Evolutionary conservation across 2,888 invertebrate genomes (phyloP).

Genomic region (Phymatocera aterrima): DNA sequence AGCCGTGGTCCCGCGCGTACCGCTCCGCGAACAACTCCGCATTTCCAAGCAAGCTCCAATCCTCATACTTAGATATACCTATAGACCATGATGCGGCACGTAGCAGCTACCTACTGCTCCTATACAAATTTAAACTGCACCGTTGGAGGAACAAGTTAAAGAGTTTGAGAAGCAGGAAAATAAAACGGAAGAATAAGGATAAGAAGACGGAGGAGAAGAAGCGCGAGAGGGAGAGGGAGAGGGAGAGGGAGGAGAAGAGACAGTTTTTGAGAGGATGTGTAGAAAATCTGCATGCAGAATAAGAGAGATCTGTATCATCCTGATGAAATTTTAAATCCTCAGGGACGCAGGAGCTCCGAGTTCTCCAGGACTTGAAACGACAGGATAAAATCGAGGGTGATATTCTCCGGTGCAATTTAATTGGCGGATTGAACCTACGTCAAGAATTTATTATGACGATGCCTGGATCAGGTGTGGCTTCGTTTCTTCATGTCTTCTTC

Average conservation of each 20-base stretch:
- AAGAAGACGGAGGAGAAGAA: neutral
- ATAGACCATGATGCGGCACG: neutral
- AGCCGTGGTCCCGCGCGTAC: constrained; percentile 56
- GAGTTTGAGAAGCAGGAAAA: too few relatives aligned
- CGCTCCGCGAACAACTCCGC: constrained; percentile 59
- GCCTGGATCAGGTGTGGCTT: constrained; percentile 71
- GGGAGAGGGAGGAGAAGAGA: constrained; percentile 32
- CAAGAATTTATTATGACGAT: constrained; percentile 73
- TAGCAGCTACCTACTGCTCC: constrained; percentile 51
- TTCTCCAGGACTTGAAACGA: neutral
- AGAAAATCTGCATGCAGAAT: too few relatives aligned
- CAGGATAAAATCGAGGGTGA: neutral
- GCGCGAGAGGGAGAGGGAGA: too few relatives aligned
- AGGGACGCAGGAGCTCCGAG: neutral
- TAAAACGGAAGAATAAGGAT: constrained; percentile 42
- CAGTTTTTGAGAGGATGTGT: too few relatives aligned
- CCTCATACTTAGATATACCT: neutral
- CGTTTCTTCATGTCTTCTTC: too few relatives aligned
- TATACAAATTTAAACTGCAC: constrained; percentile 73
- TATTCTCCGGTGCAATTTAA: constrained; percentile 71
- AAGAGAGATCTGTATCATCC: neutral
- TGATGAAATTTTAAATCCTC: neutral
- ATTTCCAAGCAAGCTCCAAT: neutral
- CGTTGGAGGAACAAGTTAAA: constrained; percentile 50
- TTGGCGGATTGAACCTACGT: constrained; percentile 71